phyloP scores from a whole-genome alignment of 53 echinoderm and acorn worm genomes.

The Echinarachnius parma region DNA sequence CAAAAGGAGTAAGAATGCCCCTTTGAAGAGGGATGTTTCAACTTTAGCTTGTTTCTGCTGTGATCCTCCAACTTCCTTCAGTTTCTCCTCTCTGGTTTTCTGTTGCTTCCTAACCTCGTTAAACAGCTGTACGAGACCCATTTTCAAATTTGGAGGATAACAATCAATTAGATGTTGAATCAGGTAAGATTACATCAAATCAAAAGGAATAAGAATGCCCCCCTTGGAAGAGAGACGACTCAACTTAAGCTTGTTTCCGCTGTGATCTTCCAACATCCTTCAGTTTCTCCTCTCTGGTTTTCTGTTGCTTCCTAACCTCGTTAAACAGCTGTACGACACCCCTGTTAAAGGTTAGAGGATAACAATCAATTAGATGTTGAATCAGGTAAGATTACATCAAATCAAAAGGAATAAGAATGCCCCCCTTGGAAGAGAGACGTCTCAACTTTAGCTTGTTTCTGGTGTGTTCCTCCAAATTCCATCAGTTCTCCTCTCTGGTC shows the following conservation, averaged over 20 bases:
- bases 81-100: slow-evolving; percentile 59
- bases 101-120: slow-evolving; percentile 88
- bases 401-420: too few species aligned
- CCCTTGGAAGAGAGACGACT: slow-evolving; percentile 59
- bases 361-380: too few species aligned
- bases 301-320: slow-evolving; percentile 86
- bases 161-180: too few species aligned
- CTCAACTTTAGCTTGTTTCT: slow-evolving; percentile 64
- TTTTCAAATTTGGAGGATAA: too few species aligned
- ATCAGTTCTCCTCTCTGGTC: slow-evolving; percentile 64
- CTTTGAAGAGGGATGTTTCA: slow-evolving; percentile 55
- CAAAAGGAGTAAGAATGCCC: slow-evolving; percentile 76
- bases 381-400: too few species aligned
- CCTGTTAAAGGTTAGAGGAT: too few species aligned
- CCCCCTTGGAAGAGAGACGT: slow-evolving; percentile 68
- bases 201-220: slow-evolving; percentile 71
- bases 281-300: slow-evolving; percentile 53
- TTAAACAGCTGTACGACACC: slow-evolving; percentile 90
- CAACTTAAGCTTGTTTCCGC: slow-evolving; percentile 50
- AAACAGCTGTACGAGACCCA: slow-evolving; percentile 84
- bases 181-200: too few species aligned
- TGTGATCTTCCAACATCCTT: slow-evolving; percentile 61
- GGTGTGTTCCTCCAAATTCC: slow-evolving; percentile 67
- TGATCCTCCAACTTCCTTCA: slow-evolving; percentile 55
- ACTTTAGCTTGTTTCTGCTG: slow-evolving; percentile 59